Base-by-base conservation (phyloP, 2,888 invertebrate species). In the Lepidocyrtoides sp. region DNA sequence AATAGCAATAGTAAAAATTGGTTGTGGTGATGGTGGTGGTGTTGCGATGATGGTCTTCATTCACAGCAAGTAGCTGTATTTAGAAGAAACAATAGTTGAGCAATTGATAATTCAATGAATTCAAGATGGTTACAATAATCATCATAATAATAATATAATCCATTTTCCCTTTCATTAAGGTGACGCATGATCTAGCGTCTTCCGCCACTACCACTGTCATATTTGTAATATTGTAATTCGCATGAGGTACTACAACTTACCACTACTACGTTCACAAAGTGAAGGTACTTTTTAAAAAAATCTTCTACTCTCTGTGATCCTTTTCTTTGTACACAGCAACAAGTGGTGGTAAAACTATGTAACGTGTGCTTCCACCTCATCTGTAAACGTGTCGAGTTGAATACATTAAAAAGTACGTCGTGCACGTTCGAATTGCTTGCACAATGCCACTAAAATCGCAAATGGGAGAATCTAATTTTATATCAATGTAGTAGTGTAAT, bases 91-190 rank as follows among this genome's bases (percentile, higher is more conserved):
- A 85, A 26, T 57, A 57, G 66, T 63, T 63, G 88, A 60, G 77
- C 77, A 84, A 77, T 84, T 85, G 77, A 85, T 85, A 79, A 82
- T 90, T 84, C 77, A 90, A 69, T 85, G 84, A 90, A 84, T 84
- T 77, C 75, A 75, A 84, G 48, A 81, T 3, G 66, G 72, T 51
- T 48, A 63, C 32, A 72, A 44, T 72, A 66, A 36, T 36, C 36
- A 36, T 12, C 2, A 48, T 48, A 48, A 48, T 14, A 66, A 29
- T 41, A 69, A 69, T 69, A 36, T 79, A 51, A 17, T 79, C 51
- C 77, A 79, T 66, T 89, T 60, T 89, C 36, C 69, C 89, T 89
- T 89, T 89, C 89, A 66, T 69, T 72, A 89, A 83, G 20, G 48
- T 83, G 75, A 82, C 54, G 54, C 60, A 88, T 88, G 81, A 81